Percentiles rank a stretch among this genome's conserved stretches.
Conservation (phyloP, 2,113 vertebrate species). For the Macroglossus sobrinus region DNA sequence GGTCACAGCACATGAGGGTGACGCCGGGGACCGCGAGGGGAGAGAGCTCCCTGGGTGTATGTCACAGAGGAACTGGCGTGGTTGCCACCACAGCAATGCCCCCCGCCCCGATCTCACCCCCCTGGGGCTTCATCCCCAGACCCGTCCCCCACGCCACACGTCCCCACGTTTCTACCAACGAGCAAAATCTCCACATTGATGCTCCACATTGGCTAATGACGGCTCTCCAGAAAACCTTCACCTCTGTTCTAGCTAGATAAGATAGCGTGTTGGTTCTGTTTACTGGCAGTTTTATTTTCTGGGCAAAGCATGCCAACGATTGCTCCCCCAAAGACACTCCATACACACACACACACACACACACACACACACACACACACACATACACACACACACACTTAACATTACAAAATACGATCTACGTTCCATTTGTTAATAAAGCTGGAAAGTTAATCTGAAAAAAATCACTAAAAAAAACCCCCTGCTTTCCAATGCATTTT, state of each 20-base stretch:
- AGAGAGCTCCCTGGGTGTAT: neutral
- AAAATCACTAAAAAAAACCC: neutral
- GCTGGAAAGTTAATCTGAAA: neutral
- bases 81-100: accelerated
- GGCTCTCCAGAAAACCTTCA: neutral
- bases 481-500: neutral
- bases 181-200: neutral
- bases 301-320: neutral
- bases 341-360: neutral
- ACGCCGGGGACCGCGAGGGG: neutral
- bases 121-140: neutral
- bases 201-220: neutral
- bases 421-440: neutral
- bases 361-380: no score
- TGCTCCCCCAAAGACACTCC: neutral
- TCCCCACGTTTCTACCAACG: neutral
- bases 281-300: neutral
- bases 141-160: no score
- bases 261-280: neutral
- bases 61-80: neutral
- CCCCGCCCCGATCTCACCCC: no score
- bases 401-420: neutral
- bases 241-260: neutral
- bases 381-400: neutral
- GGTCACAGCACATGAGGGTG: neutral